phyloP scores from a whole-genome alignment of 2,113 vertebrate genomes.

The Kobus ellipsiprymnus region DNA sequence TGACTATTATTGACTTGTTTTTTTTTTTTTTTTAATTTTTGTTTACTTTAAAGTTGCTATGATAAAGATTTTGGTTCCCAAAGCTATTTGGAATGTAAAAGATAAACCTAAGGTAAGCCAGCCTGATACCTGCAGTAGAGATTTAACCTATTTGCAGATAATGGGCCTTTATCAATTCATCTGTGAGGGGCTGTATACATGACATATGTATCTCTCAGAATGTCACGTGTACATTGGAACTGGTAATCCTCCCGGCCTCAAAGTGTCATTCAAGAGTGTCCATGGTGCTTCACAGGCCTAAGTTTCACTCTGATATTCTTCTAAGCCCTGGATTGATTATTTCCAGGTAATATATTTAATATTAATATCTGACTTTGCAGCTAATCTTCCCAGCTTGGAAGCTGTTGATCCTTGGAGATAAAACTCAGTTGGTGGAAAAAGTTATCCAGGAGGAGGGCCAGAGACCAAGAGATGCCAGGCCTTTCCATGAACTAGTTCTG shows the following conservation, averaged over 20 bases:
- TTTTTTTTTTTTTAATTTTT: background rate
- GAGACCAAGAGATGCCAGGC: background rate
- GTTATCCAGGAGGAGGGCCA: background rate
- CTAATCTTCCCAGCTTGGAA: background rate
- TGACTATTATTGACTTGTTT: background rate
- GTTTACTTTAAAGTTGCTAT: background rate
- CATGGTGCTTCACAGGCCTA: background rate
- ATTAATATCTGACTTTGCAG: background rate
- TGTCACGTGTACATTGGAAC: rapidly evolving
- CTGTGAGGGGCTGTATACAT: rapidly evolving
- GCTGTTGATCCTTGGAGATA: background rate
- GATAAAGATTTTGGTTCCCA: background rate
- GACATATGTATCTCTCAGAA: rapidly evolving
- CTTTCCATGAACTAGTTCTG: background rate
- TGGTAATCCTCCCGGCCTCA: background rate
- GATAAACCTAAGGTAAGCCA: background rate
- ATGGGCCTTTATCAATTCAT: background rate
- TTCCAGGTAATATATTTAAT: background rate
- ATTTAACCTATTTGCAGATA: background rate
- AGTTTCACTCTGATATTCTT: background rate
- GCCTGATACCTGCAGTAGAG: background rate
- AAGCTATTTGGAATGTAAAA: background rate
- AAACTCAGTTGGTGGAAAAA: background rate
- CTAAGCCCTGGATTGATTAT: background rate
- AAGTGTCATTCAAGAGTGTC: background rate